phyloP scores from a whole-genome alignment of 2,888 invertebrate genomes.

The Panzeria rudis region DNA sequence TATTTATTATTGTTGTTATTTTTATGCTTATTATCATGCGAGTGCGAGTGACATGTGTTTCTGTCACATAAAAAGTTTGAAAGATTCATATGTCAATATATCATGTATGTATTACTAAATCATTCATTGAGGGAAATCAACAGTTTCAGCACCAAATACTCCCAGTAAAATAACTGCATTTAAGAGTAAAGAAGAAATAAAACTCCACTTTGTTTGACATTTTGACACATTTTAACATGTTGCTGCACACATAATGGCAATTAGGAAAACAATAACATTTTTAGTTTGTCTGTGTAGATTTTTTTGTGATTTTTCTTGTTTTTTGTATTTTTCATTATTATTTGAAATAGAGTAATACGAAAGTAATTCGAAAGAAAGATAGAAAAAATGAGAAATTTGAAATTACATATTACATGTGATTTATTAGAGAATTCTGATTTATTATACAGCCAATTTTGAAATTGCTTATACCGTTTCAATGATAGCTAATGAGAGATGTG shows the following conservation, averaged over 20 bases:
- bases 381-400: too few relatives aligned
- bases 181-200: slow-evolving; percentile 24
- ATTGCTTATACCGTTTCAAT: too few relatives aligned
- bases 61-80: slow-evolving; percentile 15
- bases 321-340: not conserved
- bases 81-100: slow-evolving; percentile 54
- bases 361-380: not conserved
- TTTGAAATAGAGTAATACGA: not conserved
- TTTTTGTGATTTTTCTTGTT: not conserved
- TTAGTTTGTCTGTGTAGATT: not conserved
- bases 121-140: not conserved
- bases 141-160: not conserved
- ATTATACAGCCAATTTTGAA: too few relatives aligned
- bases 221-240: slow-evolving; percentile 63
- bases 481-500: too few relatives aligned
- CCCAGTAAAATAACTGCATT: not conserved
- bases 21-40: slow-evolving; percentile 9
- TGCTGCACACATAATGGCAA: slow-evolving; percentile 54
- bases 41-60: not conserved
- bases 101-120: slow-evolving; percentile 1
- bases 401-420: too few relatives aligned
- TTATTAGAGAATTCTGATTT: not conserved
- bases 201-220: slow-evolving; percentile 45
- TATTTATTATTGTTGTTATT: not conserved
- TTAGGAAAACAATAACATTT: slow-evolving; percentile 48